Evolutionary conservation across 2,113 vertebrate species (phyloP), one percentile per base, ranked within the genome.

Genomic region (Arenaria interpres): DNA sequence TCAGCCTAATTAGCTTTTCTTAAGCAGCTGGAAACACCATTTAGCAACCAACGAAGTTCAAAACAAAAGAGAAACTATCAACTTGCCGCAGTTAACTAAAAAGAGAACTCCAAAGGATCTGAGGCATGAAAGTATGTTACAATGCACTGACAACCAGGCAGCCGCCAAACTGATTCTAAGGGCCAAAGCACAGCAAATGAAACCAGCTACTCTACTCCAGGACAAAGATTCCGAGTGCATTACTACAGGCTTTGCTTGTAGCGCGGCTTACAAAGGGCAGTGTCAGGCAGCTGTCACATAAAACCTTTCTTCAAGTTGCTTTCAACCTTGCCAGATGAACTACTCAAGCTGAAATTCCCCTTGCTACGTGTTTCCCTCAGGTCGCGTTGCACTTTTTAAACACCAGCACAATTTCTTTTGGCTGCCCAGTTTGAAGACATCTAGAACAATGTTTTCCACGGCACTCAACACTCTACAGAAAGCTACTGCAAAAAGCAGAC

Each of bases 1-100:
- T 85, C 60, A 72, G 69, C n/a, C n/a, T 88, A 67, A 89, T 74
- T 76, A 74, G 30, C 80, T 88, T 83, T 96, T 83, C 77, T 92
- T 92, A 85, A 90, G 35, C 53, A 89, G 50, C 14, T 89, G 30
- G 66, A 89, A 96, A 66, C 22, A 77, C 3, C 59, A 41, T 62
- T 87, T 72, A 79, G 39, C 74, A 93, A 69, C 28, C 19, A 71
- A 46, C 5, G 14, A 50, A 82, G 21, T 37, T 81, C 53, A 95
- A 69, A 89, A 41, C 23, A 39, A 84, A 68, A 82, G 33, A 78
- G 54, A 69, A 86, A 10, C 21, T 66, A 69, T 46, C 60, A 84
- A 41, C 39, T 64, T 33, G 48, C 45, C 41, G 22, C 71, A 53
- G 35, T 48, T 64, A 64, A 74, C 64, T 56, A 64, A 35, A 72